Conservation (phyloP, 2,797 vertebrate species). For the Hybognathus amarus region DNA sequence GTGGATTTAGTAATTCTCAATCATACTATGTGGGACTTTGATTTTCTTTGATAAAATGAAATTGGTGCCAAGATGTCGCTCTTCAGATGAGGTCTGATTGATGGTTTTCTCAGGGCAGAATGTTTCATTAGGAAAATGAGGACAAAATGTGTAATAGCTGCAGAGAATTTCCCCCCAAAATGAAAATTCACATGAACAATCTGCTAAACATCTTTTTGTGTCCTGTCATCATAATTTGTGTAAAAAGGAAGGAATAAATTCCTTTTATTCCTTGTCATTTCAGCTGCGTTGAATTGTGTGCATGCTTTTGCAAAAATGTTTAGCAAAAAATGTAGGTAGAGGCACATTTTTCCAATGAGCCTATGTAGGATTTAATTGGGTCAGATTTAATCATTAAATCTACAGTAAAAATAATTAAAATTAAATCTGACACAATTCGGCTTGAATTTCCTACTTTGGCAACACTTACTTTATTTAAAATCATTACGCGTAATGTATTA, state of each 20-base stretch:
- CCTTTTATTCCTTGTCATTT: too few species aligned
- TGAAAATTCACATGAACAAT: not conserved
- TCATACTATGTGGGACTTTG: slow-evolving; percentile 44
- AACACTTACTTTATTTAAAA: not conserved
- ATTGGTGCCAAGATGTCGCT: slow-evolving; percentile 38
- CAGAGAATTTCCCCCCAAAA: not conserved
- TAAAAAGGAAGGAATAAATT: too few species aligned
- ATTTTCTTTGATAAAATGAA: slow-evolving; percentile 37
- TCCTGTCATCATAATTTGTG: too few species aligned
- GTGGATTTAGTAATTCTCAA: slow-evolving; percentile 35
- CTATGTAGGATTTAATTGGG: too few species aligned
- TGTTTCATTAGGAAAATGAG: slow-evolving; percentile 22
- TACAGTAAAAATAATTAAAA: too few species aligned
- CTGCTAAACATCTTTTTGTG: not conserved
- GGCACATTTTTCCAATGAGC: too few species aligned
- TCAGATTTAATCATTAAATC: too few species aligned
- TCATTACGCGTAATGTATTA: not conserved
- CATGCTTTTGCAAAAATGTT: too few species aligned
- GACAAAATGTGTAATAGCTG: not conserved
- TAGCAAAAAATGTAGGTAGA: too few species aligned
- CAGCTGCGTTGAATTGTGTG: too few species aligned
- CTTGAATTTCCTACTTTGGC: not conserved
- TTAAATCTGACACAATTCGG: too few species aligned
- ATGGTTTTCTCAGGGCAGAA: slow-evolving; percentile 23
- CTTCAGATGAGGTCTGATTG: slow-evolving; percentile 29